Evolutionary conservation across 2,888 invertebrate species (phyloP).

Genomic region (Siphlonurus alternatus): DNA sequence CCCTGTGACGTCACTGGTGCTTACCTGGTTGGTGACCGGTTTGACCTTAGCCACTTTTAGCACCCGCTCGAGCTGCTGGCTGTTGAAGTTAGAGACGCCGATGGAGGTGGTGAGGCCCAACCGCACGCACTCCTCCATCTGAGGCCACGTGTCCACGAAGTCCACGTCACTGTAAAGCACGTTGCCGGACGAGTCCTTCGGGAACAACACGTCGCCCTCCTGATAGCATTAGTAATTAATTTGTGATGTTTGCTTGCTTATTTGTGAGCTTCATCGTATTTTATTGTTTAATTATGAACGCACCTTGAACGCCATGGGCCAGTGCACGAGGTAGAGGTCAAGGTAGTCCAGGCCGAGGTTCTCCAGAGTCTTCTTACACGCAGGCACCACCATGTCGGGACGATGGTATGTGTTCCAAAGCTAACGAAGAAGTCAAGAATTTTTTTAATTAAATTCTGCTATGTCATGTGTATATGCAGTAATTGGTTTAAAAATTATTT

Average conservation of each 20-base stretch:
- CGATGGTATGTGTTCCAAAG: constrained; percentile 82
- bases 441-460: too few species aligned
- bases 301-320: neutral
- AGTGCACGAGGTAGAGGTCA: constrained; percentile 30
- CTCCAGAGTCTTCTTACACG: constrained; percentile 46
- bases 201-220: constrained; percentile 23
- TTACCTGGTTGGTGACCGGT: constrained; percentile 16
- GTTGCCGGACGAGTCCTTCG: constrained; percentile 23
- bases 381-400: constrained; percentile 53
- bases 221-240: too few species aligned
- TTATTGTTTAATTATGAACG: too few species aligned
- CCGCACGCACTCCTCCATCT: constrained; percentile 28
- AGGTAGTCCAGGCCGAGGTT: constrained; percentile 61
- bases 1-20: too few species aligned
- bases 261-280: too few species aligned
- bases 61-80: constrained; percentile 28
- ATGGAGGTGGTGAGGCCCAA: constrained; percentile 28
- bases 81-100: constrained; percentile 35
- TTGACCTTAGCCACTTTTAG: constrained; percentile 22
- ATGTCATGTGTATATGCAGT: too few species aligned
- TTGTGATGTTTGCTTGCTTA: too few species aligned
- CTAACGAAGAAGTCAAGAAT: constrained; percentile 28
- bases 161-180: constrained; percentile 24
- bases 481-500: too few species aligned
- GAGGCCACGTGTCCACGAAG: constrained; percentile 24